phyloP scores from a whole-genome alignment of 2,888 invertebrate species.

The Troides helena region DNA sequence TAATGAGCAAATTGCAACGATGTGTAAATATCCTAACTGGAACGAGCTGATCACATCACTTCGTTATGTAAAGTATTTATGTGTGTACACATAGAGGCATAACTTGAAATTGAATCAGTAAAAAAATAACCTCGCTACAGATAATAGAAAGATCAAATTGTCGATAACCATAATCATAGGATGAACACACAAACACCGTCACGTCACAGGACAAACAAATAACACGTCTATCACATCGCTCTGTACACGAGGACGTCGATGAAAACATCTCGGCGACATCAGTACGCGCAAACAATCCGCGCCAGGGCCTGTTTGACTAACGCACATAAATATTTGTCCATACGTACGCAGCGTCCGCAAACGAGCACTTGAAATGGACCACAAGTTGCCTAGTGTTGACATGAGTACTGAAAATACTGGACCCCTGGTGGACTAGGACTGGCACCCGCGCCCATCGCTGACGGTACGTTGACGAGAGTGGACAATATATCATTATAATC shows the following conservation, averaged over 20 bases:
- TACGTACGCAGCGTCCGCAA: slow-evolving; percentile 29
- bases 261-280: slow-evolving; percentile 25
- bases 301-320: slow-evolving; percentile 21
- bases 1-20: too few species aligned
- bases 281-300: slow-evolving; percentile 15
- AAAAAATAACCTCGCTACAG: neutral
- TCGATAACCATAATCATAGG: slow-evolving; percentile 5
- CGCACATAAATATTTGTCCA: slow-evolving; percentile 32
- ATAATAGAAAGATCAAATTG: slow-evolving; percentile 12
- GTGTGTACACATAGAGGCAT: too few species aligned
- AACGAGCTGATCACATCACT: too few species aligned
- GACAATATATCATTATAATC: neutral
- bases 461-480: neutral
- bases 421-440: neutral
- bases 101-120: neutral
- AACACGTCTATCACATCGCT: slow-evolving; percentile 13
- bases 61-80: too few species aligned
- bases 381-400: slow-evolving; percentile 26
- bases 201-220: slow-evolving; percentile 17
- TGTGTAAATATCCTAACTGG: too few species aligned
- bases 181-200: slow-evolving; percentile 1
- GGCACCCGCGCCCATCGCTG: neutral
- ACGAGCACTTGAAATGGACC: slow-evolving; percentile 27
- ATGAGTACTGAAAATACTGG: slow-evolving; percentile 17
- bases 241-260: slow-evolving; percentile 6